phyloP scores from a whole-genome alignment of 2,113 vertebrate species.

The Potamarius usumacintae region DNA sequence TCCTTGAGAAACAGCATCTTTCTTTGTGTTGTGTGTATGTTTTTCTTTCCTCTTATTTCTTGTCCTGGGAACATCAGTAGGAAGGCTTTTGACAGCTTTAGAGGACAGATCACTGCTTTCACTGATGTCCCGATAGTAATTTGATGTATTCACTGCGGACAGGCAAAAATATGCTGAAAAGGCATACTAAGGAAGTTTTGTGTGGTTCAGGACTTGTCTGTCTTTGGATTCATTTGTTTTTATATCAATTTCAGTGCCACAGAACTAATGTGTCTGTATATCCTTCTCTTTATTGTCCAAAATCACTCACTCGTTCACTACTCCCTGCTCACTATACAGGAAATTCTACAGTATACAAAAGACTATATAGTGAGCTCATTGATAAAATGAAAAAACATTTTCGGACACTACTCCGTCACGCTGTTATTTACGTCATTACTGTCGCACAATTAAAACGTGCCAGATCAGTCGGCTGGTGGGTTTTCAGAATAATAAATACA shows the following conservation, averaged over 20 bases:
- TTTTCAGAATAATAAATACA: no score
- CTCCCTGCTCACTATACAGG: no score
- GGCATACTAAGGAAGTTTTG: not conserved
- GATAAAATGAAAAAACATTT: no score
- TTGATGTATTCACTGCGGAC: slow-evolving; percentile 63
- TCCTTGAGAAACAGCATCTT: slow-evolving; percentile 21
- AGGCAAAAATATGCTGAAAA: not conserved
- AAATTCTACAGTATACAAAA: no score
- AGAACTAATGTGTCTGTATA: not conserved
- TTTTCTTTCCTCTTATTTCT: slow-evolving; percentile 49
- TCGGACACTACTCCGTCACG: no score
- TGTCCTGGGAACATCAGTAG: slow-evolving; percentile 37
- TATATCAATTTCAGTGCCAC: not conserved
- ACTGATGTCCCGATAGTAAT: slow-evolving; percentile 52
- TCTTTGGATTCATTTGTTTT: not conserved
- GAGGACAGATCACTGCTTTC: slow-evolving; percentile 49
- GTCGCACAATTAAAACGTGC: no score
- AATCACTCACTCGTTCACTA: no score
- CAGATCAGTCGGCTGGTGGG: no score
- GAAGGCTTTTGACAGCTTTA: slow-evolving; percentile 19
- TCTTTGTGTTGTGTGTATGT: slow-evolving; percentile 33
- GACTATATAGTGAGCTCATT: no score
- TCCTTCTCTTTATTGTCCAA: not conserved
- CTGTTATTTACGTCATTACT: no score
- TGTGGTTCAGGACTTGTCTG: not conserved